Conservation (phyloP, 2,113 vertebrate species). For the Urocitellus parryii region DNA sequence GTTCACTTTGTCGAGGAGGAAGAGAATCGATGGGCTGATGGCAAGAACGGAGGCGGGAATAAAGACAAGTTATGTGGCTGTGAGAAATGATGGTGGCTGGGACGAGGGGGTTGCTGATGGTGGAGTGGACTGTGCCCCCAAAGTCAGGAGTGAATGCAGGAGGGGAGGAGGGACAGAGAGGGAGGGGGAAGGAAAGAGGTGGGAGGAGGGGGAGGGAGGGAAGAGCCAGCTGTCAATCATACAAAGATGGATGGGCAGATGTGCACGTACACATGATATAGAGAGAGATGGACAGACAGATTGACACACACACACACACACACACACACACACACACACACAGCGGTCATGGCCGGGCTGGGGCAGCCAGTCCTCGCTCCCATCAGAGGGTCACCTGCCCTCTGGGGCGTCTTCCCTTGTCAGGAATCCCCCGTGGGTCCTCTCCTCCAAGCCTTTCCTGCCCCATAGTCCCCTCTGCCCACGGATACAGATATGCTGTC, state of each 20-base stretch:
- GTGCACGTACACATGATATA: too few relatives aligned
- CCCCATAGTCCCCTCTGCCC: too few relatives aligned
- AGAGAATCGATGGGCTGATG: not conserved
- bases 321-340: too few relatives aligned
- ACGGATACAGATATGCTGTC: accelerated
- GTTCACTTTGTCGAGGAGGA: not conserved
- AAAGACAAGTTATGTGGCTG: too few relatives aligned
- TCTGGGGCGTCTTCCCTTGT: not conserved
- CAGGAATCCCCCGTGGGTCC: not conserved
- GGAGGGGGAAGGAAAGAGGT: not conserved
- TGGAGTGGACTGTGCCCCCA: not conserved
- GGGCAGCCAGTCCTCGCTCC: too few relatives aligned
- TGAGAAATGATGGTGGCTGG: not conserved
- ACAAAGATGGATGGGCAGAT: too few relatives aligned
- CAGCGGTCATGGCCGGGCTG: not conserved
- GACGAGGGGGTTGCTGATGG: not conserved
- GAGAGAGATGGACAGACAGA: not conserved
- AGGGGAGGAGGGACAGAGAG: not conserved
- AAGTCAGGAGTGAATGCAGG: too few relatives aligned
- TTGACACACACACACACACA: not conserved
- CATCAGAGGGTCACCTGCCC: not conserved
- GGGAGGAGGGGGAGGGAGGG: too few relatives aligned
- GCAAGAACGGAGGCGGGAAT: not conserved
- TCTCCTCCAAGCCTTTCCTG: not conserved
- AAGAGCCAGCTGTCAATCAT: too few relatives aligned